These are phyloP conservation scores for Caloenas nicobarica DNA, from an alignment of 2,113 vertebrate species.

Conservation along the genomic window DNA sequence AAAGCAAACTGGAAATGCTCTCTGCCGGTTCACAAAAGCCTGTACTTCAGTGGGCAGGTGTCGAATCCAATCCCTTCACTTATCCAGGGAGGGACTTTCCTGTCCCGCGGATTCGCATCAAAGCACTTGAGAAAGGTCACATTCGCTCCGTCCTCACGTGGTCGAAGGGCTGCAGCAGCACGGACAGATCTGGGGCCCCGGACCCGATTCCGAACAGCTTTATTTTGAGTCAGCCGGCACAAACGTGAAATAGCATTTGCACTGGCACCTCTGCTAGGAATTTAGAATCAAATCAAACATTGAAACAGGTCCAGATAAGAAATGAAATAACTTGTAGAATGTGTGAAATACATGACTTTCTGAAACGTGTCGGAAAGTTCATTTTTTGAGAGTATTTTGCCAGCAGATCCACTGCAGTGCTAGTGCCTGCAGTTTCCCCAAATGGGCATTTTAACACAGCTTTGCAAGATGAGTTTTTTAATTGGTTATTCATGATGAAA, in stretches of 20 bases:
- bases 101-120: neutral
- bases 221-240: neutral
- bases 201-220: neutral
- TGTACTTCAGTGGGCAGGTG: neutral
- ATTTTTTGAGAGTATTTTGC: neutral
- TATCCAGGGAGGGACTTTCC: neutral
- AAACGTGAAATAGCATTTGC: neutral
- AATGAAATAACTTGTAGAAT: neutral
- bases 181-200: neutral
- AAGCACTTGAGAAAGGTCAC: slow-evolving; percentile 45
- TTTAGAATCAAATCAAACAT: neutral
- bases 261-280: neutral
- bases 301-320: neutral
- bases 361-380: neutral
- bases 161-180: neutral
- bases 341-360: neutral
- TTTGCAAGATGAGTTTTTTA: neutral
- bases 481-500: slow-evolving; percentile 39
- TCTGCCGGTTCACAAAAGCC: neutral
- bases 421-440: neutral
- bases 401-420: neutral
- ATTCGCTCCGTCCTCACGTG: neutral
- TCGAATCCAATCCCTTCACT: slow-evolving; percentile 22
- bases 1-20: neutral
- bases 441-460: neutral